These are phyloP conservation scores for Microtus agrestis DNA, from an alignment of 2,797 vertebrate species.

Conservation along the genomic window DNA sequence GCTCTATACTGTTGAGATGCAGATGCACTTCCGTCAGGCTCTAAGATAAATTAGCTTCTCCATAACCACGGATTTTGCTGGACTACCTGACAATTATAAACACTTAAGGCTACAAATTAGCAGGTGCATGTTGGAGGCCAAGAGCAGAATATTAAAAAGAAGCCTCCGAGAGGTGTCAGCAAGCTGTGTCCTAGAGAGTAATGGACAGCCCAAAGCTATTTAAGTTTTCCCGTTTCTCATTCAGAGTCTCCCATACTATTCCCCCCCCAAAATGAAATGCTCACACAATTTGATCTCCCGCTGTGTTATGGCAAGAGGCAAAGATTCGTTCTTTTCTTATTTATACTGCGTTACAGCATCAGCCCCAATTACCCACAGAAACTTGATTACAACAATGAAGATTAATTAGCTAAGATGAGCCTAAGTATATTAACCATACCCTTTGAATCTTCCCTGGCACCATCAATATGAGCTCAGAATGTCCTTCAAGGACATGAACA, in stretches of 20 bases:
- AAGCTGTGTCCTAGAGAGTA: background rate
- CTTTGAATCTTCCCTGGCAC: background rate
- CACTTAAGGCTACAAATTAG: constrained; percentile 27
- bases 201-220: background rate
- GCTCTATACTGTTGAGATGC: background rate
- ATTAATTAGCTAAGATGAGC: constrained; percentile 30
- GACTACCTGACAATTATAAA: background rate
- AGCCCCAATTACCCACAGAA: background rate
- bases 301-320: constrained; percentile 6
- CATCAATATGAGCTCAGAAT: background rate
- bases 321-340: constrained; percentile 37
- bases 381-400: background rate
- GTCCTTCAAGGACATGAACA: background rate
- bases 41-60: constrained; percentile 21
- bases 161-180: background rate
- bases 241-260: background rate
- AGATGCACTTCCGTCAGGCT: background rate
- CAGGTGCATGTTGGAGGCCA: background rate
- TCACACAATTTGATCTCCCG: background rate
- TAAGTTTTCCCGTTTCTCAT: constrained; percentile 29
- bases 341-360: background rate
- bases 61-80: background rate
- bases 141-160: background rate
- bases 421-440: background rate
- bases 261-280: background rate